Evolutionary conservation across 1,140 invertebrate species (phyloP).

Genomic region (Pseudobourletiella spinata): DNA sequence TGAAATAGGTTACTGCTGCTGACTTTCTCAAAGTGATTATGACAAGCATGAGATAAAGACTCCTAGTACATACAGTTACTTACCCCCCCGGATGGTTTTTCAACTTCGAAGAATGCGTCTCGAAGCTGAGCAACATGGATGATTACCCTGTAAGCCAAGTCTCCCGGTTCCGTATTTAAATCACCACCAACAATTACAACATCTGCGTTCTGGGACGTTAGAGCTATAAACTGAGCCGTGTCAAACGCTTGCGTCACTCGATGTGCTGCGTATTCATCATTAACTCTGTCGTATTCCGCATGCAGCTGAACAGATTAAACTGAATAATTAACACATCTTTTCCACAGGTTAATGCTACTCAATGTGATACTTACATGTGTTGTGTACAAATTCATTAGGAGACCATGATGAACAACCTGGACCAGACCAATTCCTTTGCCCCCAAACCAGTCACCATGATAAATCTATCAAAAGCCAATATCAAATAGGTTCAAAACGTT

Average conservation of each 20-base stretch:
- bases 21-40: neutral
- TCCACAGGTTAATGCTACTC: too few species aligned
- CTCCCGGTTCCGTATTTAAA: slow-evolving; percentile 78
- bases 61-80: neutral
- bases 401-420: slow-evolving; percentile 55
- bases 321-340: too few species aligned
- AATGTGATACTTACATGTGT: slow-evolving; percentile 77
- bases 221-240: slow-evolving; percentile 81
- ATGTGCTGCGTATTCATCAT: slow-evolving; percentile 84
- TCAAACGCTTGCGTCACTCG: slow-evolving; percentile 86
- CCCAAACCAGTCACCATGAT: slow-evolving; percentile 97
- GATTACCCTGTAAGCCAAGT: slow-evolving; percentile 65
- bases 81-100: neutral
- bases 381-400: slow-evolving; percentile 73
- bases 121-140: slow-evolving; percentile 44
- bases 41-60: neutral
- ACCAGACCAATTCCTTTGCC: slow-evolving; percentile 93
- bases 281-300: slow-evolving; percentile 79
- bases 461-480: slow-evolving; percentile 46
- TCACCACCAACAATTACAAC: slow-evolving; percentile 81
- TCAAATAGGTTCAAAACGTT: neutral
- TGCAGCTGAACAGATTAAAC: slow-evolving; percentile 78
- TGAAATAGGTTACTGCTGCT: too few species aligned
- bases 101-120: slow-evolving; percentile 43
- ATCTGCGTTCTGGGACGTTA: slow-evolving; percentile 68